Conservation (phyloP, 1,140 invertebrate genomes). For the Ectropis grisescens region DNA sequence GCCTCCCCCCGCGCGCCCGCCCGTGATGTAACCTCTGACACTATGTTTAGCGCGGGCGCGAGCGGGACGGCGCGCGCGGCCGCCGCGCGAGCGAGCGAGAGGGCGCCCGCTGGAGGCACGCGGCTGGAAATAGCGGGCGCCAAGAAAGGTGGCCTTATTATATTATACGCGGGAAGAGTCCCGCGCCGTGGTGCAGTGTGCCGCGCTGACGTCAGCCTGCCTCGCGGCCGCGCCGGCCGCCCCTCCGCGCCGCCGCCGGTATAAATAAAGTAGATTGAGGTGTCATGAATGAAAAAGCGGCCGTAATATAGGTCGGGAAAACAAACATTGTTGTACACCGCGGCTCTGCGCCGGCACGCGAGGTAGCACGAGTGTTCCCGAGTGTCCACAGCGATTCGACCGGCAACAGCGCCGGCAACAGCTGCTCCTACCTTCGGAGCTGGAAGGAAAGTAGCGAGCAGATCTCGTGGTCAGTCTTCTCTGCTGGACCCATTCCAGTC, state of each 20-base stretch:
- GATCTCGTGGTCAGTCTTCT: too few species aligned
- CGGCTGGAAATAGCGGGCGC: conserved; percentile 69
- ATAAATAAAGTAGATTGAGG: conserved; percentile 17
- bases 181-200: conserved; percentile 67
- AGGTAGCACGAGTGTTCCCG: too few species aligned
- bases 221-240: conserved; percentile 25
- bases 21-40: conserved; percentile 55
- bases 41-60: conserved; percentile 57
- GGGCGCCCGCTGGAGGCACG: conserved; percentile 30
- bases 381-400: too few species aligned
- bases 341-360: too few species aligned
- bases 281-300: conserved; percentile 25
- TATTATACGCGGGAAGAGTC: conserved; percentile 67
- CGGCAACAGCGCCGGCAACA: too few species aligned
- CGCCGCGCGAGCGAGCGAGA: background rate
- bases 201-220: conserved; percentile 52
- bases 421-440: too few species aligned
- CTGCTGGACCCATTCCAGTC: too few species aligned
- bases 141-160: conserved; percentile 72
- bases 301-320: too few species aligned
- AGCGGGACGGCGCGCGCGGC: conserved; percentile 35
- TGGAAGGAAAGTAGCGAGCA: too few species aligned
- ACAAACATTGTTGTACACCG: too few species aligned
- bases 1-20: conserved; percentile 60
- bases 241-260: too few species aligned